Base-by-base conservation (phyloP, 2,113 vertebrate genomes). In the Erpornis zantholeuca region DNA sequence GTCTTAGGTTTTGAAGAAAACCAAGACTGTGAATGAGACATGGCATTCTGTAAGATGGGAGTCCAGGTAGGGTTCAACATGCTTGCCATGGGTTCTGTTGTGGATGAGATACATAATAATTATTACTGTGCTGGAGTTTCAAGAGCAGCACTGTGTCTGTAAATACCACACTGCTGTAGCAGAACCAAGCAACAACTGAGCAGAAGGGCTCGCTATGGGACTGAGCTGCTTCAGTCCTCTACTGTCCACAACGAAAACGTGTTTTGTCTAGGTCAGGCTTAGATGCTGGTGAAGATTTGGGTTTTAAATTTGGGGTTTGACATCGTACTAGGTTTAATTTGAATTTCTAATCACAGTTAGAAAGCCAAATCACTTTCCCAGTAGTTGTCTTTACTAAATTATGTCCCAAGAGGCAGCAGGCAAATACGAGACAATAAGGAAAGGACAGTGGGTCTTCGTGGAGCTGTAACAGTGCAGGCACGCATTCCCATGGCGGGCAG, bases 401-500 rank as follows among this genome's bases (percentile, higher is more conserved):
- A 12, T 5, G 36, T 23, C 78, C 64, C 25, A 21, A n/a, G 33
- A 4, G 29, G 9, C 45, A 56, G 64, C 50, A 11, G 45, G 54
- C 64, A 35, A 71, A 31, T 17, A 21, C 2, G 31, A 36, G 33
- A 28, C 40, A 36, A 12, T 25, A 28, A 22, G 6, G 56, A 38
- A 22, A 35, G 38, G 29, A 6, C 12, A 24, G 35, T 0, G 8
- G 36, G 8, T 54, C 22, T 33, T 7, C 5, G 49, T 12, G 78
- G 7, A 68, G 54, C 36, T 27, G 49, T 8, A 7, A 1, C 1
- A 19, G 36, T 0, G n/a, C n/a, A 63, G 52, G 9, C n/a, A 31
- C 29, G 2, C 22, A 18, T 17, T 40, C 25, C 68, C 31, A 2
- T 1, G 12, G 2, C 5, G 2, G 3, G 5, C 1, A 10, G 27